These are phyloP conservation scores for Ectobius pallidus DNA, from an alignment of 2,888 invertebrate genomes.

Conservation along the genomic window DNA sequence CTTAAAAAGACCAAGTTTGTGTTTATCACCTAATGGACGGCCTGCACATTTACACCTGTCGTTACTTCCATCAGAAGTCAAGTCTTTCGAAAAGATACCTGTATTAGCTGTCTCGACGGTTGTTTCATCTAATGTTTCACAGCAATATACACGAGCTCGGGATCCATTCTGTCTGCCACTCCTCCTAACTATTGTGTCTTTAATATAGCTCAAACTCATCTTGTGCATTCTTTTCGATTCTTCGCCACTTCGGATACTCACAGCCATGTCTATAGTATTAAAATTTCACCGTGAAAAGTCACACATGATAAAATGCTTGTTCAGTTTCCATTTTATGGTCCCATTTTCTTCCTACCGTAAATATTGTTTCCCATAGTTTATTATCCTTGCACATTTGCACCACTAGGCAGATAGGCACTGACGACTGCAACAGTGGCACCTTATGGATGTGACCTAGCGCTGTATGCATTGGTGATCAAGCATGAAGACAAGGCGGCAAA, in stretches of 20 bases:
- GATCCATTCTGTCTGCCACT: conserved; percentile 41
- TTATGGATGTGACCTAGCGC: no score
- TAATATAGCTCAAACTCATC: conserved; percentile 42
- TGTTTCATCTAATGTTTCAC: conserved; percentile 41
- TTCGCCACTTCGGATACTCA: conserved; percentile 32
- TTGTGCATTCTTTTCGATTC: conserved; percentile 41
- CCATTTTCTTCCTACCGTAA: no score
- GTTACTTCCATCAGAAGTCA: conserved; percentile 23
- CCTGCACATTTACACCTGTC: conserved; percentile 37
- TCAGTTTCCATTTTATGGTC: no score
- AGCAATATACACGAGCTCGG: conserved; percentile 39
- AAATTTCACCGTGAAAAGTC: no score
- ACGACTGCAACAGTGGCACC: no score
- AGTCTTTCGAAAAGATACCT: conserved; percentile 14
- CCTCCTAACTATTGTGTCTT: conserved; percentile 41
- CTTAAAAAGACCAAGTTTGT: conserved; percentile 42
- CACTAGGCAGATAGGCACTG: no score
- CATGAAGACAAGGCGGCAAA: no score
- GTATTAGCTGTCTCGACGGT: conserved; percentile 40
- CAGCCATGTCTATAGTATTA: conserved; percentile 32
- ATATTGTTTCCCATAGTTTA: no score
- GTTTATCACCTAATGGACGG: conserved; percentile 29
- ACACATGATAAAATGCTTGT: no score
- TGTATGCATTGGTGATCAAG: no score
- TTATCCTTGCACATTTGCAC: no score